Conservation (phyloP, 1,140 invertebrate species). For the Leptinotarsa defecta region DNA sequence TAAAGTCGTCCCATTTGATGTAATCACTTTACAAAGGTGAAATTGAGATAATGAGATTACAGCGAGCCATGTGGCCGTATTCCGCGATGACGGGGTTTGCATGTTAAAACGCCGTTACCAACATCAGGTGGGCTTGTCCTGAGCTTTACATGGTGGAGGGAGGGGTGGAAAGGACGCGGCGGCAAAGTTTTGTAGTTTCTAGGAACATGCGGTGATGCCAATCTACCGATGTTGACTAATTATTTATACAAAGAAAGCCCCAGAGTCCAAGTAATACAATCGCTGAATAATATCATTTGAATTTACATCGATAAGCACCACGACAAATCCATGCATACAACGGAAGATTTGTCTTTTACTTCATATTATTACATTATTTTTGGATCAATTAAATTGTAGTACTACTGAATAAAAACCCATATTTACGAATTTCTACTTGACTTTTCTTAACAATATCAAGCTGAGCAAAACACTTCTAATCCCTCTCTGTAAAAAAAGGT, state of each 20-base stretch:
- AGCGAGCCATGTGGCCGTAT: slow-evolving; percentile 36
- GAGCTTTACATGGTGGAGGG: slow-evolving; percentile 43
- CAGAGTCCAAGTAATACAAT: too few relatives aligned
- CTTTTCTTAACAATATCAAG: too few relatives aligned
- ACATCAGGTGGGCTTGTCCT: slow-evolving; percentile 50
- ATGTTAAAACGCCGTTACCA: slow-evolving; percentile 49
- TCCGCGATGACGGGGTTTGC: slow-evolving; percentile 45
- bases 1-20: slow-evolving; percentile 22
- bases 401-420: too few relatives aligned
- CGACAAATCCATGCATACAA: too few relatives aligned
- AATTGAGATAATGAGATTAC: slow-evolving; percentile 45
- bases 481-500: too few relatives aligned
- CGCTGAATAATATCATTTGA: too few relatives aligned
- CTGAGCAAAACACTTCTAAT: too few relatives aligned
- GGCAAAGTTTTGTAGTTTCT: slow-evolving; percentile 44
- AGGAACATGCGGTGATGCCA: slow-evolving; percentile 17
- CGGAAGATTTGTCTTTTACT: too few relatives aligned
- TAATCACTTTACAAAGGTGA: slow-evolving; percentile 32
- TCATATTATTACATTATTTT: too few relatives aligned
- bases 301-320: too few relatives aligned
- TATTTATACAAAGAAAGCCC: not conserved
- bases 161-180: slow-evolving; percentile 34
- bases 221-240: slow-evolving; percentile 13
- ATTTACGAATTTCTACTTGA: too few relatives aligned
- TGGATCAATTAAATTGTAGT: too few relatives aligned